These are phyloP conservation scores for Crotalus viridis DNA, from an alignment of 2,113 vertebrate species.

Conservation along the genomic window DNA sequence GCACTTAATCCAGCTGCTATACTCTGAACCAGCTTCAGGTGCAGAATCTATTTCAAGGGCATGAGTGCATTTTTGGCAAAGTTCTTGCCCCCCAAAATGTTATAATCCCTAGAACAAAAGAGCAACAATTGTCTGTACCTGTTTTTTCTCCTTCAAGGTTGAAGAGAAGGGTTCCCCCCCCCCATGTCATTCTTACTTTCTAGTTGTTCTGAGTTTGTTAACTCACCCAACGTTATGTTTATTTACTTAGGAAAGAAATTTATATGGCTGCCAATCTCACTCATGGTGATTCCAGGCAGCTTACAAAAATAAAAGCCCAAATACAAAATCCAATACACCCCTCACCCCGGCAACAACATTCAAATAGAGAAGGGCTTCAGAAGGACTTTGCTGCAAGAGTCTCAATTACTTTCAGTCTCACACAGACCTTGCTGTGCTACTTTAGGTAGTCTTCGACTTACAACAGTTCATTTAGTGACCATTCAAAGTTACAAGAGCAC, in stretches of 20 bases:
- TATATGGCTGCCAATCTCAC: background rate
- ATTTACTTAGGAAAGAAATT: background rate
- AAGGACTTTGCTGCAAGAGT: background rate
- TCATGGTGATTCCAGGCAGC: too few relatives aligned
- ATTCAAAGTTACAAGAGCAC: too few relatives aligned
- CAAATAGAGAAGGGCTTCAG: background rate
- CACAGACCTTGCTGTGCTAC: background rate
- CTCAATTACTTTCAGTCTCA: background rate
- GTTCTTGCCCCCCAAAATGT: background rate
- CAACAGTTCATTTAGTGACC: too few relatives aligned
- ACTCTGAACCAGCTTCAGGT: background rate
- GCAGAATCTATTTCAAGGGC: background rate
- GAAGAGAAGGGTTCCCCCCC: background rate
- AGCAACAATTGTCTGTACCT: background rate
- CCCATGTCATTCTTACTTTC: background rate
- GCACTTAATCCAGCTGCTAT: background rate
- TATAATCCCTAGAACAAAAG: background rate
- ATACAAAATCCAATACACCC: background rate
- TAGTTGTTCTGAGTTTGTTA: background rate
- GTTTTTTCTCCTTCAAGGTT: background rate
- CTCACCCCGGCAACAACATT: background rate
- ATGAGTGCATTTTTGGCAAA: background rate
- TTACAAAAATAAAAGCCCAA: background rate
- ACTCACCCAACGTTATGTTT: background rate
- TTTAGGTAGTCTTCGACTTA: too few relatives aligned